Conservation (phyloP, 1,140 invertebrate genomes). For the Euura lappo region DNA sequence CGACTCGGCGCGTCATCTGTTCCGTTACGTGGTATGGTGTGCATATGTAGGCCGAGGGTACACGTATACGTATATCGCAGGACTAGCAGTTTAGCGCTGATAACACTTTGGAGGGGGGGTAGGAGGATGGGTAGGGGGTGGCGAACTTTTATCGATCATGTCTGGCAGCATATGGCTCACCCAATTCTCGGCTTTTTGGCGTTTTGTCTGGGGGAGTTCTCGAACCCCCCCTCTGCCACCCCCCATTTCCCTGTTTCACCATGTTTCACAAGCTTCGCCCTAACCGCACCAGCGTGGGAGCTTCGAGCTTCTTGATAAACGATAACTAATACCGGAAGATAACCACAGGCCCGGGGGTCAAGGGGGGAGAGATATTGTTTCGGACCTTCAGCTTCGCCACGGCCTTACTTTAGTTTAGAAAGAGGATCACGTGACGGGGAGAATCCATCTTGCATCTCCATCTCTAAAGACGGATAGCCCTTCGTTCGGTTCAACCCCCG, state of each 20-base stretch:
- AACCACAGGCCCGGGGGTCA: constrained; percentile 21
- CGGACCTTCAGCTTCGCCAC: constrained; percentile 11
- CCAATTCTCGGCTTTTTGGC: constrained; percentile 38
- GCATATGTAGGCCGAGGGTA: no score
- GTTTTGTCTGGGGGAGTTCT: constrained; percentile 35
- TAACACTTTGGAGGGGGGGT: constrained; percentile 35
- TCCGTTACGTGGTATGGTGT: no score
- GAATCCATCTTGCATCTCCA: no score
- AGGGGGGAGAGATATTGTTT: constrained; percentile 35
- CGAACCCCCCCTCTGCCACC: no score
- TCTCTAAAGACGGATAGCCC: no score
- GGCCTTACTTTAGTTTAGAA: no score
- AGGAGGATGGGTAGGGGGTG: background rate
- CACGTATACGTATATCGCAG: constrained; percentile 21
- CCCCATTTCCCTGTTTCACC: no score
- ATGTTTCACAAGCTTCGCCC: background rate
- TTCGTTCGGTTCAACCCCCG: no score
- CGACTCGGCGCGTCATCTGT: no score
- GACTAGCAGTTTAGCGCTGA: constrained; percentile 55
- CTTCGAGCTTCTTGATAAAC: constrained; percentile 41
- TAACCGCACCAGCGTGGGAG: no score
- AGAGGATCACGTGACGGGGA: no score
- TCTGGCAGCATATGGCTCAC: constrained; percentile 59
- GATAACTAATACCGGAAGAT: constrained; percentile 48
- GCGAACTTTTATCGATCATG: constrained; percentile 52